Evolutionary conservation across 2,113 vertebrate species (phyloP), one percentile per base, ranked within the genome.

Genomic region (Lynx canadensis): DNA sequence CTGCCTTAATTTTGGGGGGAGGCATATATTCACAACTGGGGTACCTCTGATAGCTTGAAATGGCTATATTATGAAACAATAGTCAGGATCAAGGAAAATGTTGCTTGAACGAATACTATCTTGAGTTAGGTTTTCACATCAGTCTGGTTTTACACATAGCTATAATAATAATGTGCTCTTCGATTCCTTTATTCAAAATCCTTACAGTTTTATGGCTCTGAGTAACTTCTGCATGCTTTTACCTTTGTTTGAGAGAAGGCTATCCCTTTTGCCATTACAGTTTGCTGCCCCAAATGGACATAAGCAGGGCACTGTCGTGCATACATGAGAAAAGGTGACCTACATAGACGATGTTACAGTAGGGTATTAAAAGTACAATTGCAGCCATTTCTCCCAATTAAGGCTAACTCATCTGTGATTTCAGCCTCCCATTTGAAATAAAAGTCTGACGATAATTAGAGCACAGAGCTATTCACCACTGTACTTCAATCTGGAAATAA

Each of bases 381-480:
- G 88, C 69, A 94, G 95, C 79, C 90, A 87, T 97, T 94, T 97
- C 69, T 96, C 81, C 96, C 96, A 98, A 98, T 97, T 98, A 97
- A 97, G 50, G 93, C 81, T 83, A 96, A 97, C 74, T 96, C 85
- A 14, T 91, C 96, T 95, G 94, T 91, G 82, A 96, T 97, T 97
- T 96, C 97, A 96, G 94, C 74, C 96, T 96, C 81, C 90, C 96
- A 94, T 97, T 97, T 98, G 94, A 92, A 97, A 98, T 97, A 97
- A 98, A 97, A 93, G 85, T 97, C 96, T 97, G 96, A 93, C 45
- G 60, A 97, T 84, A 98, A 97, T 98, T 96, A 84, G 93, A 98
- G 94, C 69, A 97, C 81, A 96, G 81, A 96, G 95, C 96, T 98
- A 98, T 73, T 95, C 92, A 96, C 90, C 27, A 93, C 57, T 76